Conservation (phyloP, 2,888 invertebrate species). For the Calameuta pallipes region DNA sequence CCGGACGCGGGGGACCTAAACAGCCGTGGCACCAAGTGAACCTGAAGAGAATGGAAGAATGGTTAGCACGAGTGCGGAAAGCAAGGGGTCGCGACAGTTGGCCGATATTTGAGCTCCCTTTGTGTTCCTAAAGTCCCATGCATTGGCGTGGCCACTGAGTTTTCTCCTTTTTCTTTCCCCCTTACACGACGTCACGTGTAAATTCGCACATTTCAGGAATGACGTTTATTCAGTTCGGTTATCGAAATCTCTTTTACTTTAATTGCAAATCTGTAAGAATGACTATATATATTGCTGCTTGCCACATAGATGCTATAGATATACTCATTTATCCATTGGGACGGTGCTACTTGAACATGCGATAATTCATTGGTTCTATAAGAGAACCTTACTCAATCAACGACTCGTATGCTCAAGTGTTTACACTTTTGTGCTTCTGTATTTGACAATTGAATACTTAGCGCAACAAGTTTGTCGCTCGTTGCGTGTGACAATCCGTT, state of each 20-base stretch:
- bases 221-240: neutral
- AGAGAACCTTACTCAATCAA: neutral
- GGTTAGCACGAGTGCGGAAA: slow-evolving; percentile 24
- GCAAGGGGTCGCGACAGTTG: slow-evolving; percentile 58
- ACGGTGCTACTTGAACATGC: neutral
- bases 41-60: neutral
- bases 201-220: neutral
- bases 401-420: neutral
- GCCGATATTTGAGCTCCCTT: slow-evolving; percentile 62
- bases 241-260: neutral
- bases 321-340: neutral
- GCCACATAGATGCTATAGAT: neutral
- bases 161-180: slow-evolving; percentile 5
- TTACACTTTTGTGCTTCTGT: neutral
- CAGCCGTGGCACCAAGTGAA: neutral
- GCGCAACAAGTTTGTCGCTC: neutral
- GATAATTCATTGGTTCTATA: neutral
- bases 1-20: neutral
- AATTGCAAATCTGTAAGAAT: neutral
- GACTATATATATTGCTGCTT: neutral
- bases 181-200: neutral
- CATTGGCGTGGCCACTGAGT: neutral
- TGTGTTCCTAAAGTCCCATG: slow-evolving; percentile 50
- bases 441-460: neutral
- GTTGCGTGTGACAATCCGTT: neutral